Percentiles rank a stretch among this genome's conserved stretches.
These are phyloP conservation scores for Melospiza georgiana DNA, from an alignment of 2,113 vertebrate genomes.

Conservation along the genomic window DNA sequence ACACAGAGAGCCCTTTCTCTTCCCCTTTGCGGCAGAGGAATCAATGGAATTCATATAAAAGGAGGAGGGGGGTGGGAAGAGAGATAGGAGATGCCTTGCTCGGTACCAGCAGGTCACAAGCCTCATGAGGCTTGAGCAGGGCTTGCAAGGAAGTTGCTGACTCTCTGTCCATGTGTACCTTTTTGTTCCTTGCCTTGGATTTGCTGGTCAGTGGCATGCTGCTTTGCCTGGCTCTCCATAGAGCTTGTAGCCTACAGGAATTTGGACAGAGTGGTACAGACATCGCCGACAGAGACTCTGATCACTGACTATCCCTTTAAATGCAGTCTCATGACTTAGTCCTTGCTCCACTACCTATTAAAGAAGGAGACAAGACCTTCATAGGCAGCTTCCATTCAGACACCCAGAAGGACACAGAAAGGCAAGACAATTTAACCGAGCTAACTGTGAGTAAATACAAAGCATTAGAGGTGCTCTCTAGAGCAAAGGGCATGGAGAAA, in stretches of 20 bases:
- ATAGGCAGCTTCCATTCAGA: conserved; percentile 42
- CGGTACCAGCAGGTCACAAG: conserved; percentile 73
- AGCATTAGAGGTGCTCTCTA: conserved; percentile 15
- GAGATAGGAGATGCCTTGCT: conserved; percentile 67
- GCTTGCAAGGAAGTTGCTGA: conserved; percentile 57
- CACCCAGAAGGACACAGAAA: conserved; percentile 16
- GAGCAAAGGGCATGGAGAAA: conserved; percentile 48
- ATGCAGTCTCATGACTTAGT: conserved; percentile 85
- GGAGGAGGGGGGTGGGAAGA: conserved; percentile 56
- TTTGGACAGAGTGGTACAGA: conserved; percentile 91
- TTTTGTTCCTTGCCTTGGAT: conserved; percentile 78
- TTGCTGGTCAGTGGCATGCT: conserved; percentile 81
- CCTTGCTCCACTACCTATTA: conserved; percentile 73
- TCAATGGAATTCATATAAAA: conserved; percentile 74
- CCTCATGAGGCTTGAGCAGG: conserved; percentile 55
- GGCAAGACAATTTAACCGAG: conserved; percentile 21
- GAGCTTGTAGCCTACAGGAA: conserved; percentile 82
- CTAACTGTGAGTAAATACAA: conserved; percentile 47
- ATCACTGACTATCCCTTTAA: conserved; percentile 82
- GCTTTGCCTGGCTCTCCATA: conserved; percentile 86
- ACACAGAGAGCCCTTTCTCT: conserved; percentile 66
- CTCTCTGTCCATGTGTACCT: conserved; percentile 65
- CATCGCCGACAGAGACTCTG: conserved; percentile 86
- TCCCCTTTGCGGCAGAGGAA: conserved; percentile 58
- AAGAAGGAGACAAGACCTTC: conserved; percentile 59